Conservation (phyloP, 2,113 vertebrate genomes). For the Scartelaos histophorus region DNA sequence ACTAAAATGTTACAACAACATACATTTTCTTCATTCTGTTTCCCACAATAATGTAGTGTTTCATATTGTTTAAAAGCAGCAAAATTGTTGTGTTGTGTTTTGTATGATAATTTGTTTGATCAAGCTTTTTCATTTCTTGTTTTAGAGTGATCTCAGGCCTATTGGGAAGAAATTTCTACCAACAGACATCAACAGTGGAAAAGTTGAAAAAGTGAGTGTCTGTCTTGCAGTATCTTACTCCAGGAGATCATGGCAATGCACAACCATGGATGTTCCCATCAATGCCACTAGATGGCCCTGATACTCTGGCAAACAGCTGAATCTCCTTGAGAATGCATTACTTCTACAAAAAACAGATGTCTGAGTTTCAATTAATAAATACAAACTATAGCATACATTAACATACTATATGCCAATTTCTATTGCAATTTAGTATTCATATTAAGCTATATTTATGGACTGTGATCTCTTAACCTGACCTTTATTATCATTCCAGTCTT, state of each 20-base stretch:
- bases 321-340: slow-evolving; percentile 8
- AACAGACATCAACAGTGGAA: slow-evolving; percentile 93
- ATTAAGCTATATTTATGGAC: neutral
- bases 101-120: neutral
- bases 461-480: neutral
- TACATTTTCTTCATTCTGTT: too few species aligned
- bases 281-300: slow-evolving; percentile 68
- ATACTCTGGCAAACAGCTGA: slow-evolving; percentile 26
- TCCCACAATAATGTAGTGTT: too few species aligned
- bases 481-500: neutral
- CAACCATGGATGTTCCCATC: slow-evolving; percentile 14
- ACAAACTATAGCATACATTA: slow-evolving; percentile 1
- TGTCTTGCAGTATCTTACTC: neutral
- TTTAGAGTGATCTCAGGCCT: slow-evolving; percentile 92
- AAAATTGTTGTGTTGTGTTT: neutral
- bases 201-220: slow-evolving; percentile 88
- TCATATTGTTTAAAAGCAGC: neutral
- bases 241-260: neutral
- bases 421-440: neutral
- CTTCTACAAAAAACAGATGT: slow-evolving; percentile 14
- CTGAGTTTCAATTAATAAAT: slow-evolving; percentile 28
- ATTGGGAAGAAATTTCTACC: slow-evolving; percentile 91
- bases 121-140: slow-evolving; percentile 47
- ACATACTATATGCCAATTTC: neutral
- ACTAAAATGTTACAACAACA: too few species aligned